A percentile compares a stretch with the other conserved stretches of the same genome.
Evolutionary conservation across 2,888 invertebrate genomes (phyloP).

Genomic region (Drosophila robusta): DNA sequence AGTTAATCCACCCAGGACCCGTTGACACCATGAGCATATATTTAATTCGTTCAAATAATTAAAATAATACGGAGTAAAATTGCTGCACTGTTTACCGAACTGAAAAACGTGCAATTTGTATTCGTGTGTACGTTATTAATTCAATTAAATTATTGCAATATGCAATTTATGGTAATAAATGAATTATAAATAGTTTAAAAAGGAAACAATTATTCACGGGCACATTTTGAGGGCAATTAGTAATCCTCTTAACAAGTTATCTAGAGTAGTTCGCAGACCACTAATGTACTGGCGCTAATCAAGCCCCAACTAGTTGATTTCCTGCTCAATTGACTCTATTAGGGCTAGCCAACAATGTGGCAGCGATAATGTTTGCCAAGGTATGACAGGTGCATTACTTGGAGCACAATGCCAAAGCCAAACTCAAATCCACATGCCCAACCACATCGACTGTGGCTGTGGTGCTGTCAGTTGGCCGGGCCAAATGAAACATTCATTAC

Average conservation of each 20-base stretch:
- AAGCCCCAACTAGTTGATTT: slow-evolving; percentile 7
- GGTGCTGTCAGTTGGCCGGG: slow-evolving; percentile 8
- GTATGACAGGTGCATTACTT: slow-evolving; percentile 33
- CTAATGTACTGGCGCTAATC: slow-evolving; percentile 1
- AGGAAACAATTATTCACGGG: no score
- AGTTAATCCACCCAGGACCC: no score
- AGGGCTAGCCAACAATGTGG: slow-evolving; percentile 15
- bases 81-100: no score
- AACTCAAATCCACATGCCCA: slow-evolving; percentile 12
- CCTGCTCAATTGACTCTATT: slow-evolving; percentile 6
- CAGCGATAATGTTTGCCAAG: slow-evolving; percentile 24
- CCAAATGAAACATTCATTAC: slow-evolving; percentile 58
- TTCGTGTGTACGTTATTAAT: neutral
- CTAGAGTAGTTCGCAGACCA: neutral
- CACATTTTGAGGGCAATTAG: neutral
- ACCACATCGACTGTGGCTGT: slow-evolving; percentile 1
- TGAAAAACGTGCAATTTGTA: no score
- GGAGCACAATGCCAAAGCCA: slow-evolving; percentile 15
- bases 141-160: neutral
- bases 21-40: no score
- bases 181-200: no score
- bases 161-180: neutral
- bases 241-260: neutral
- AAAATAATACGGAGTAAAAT: no score
- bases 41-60: no score